Evolutionary conservation across 2,113 vertebrate species (phyloP), one percentile per base, ranked within the genome.

Genomic region (Callocephalon fimbriatum): DNA sequence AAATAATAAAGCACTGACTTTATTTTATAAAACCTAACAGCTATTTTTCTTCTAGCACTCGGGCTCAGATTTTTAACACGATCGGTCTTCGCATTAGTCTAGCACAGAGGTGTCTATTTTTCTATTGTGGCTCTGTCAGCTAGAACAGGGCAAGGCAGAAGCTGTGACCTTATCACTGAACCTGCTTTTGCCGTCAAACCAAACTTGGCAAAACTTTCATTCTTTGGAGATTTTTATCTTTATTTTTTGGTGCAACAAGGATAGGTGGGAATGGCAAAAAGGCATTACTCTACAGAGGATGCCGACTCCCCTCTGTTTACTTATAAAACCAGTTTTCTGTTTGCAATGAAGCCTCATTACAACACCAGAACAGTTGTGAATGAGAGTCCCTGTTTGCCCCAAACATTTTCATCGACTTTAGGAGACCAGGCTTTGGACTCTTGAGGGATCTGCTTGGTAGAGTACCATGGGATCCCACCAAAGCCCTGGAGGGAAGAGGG

Each of bases 21-120:
- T 86, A 89, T 79, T 95, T 95, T 80, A 66, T 73, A 70, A 94
- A 85, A 66, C 66, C 66, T 48, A 92, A 44, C 73, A 79, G 37
- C 29, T 78, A 58, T 88, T 91, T 94, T 94, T 83, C 91, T 89
- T 86, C 38, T 83, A 4, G 1, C 37, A 65, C 68, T 93, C 85
- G 65, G 74, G 44, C 44, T 96, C 53, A 67, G 65, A 76, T 86
- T 96, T 95, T 92, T 95, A 95, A 54, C 78, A 65, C 1, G 3
- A 47, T 73, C 82, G 63, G 20, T 85, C 67, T 93, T 86, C 68
- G 87, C 75, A 78, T 77, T 97, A 85, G 38, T 80, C 54, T 74
- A 84, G 58, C 3, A 7, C 37, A 72, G 83, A 94, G 1, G 6
- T 86, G 74, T 44, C 29, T 72, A 15, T 26, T 66, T 88, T 78